Conservation (phyloP, 2,888 invertebrate genomes). For the Gari tellinella region DNA sequence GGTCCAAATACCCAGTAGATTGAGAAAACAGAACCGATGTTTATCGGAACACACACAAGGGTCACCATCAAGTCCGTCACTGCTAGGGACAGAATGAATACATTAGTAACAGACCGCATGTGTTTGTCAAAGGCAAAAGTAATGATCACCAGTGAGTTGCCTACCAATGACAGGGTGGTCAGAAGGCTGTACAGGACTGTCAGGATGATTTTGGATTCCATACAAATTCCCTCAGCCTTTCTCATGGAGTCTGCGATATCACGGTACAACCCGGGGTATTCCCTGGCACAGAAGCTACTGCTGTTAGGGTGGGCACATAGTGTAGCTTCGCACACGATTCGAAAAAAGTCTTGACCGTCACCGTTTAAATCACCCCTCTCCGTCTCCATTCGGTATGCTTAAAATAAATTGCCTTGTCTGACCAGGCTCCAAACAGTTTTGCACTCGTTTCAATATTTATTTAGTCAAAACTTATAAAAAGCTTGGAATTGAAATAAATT, state of each 20-base stretch:
- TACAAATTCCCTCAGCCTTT: constrained; percentile 6
- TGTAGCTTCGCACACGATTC: background rate
- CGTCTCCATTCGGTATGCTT: too few relatives aligned
- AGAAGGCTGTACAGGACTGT: constrained; percentile 65
- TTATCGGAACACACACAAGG: constrained; percentile 67
- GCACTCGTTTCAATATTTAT: too few relatives aligned
- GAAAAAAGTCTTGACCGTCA: too few relatives aligned
- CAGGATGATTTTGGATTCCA: constrained; percentile 40
- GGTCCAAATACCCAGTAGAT: constrained; percentile 67
- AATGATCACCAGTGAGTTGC: constrained; percentile 69
- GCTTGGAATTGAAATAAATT: too few relatives aligned
- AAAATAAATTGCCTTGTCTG: too few relatives aligned
- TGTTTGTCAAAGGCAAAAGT: constrained; percentile 67
- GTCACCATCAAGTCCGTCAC: constrained; percentile 70
- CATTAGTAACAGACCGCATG: constrained; percentile 72
- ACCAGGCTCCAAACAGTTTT: too few relatives aligned
- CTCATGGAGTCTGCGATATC: background rate
- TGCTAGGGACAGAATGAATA: constrained; percentile 72
- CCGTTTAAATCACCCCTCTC: too few relatives aligned
- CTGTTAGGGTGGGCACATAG: background rate
- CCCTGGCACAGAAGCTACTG: constrained; percentile 11
- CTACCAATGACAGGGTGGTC: constrained; percentile 64
- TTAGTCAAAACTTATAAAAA: too few relatives aligned
- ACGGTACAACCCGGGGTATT: constrained; percentile 18
- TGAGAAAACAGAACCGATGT: constrained; percentile 62